phyloP scores from a whole-genome alignment of 2,888 invertebrate species.

The Cerastoderma edule region DNA sequence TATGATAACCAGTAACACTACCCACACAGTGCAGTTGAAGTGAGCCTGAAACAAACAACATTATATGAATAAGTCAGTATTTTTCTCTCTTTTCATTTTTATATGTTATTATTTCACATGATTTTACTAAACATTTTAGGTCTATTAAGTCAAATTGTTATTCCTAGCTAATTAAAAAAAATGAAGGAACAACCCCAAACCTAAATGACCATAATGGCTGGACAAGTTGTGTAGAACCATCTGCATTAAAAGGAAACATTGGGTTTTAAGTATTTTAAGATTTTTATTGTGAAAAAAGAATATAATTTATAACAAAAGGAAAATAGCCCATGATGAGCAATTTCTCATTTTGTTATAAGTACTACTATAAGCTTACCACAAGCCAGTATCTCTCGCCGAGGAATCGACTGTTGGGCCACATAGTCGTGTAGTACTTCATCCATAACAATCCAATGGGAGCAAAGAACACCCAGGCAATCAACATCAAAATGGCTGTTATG shows the following conservation, averaged over 20 bases:
- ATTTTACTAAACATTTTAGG: no score
- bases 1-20: slow-evolving; percentile 78
- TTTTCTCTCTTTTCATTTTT: not conserved
- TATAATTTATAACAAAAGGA: no score
- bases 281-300: no score
- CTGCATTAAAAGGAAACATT: no score
- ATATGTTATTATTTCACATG: not conserved
- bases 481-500: slow-evolving; percentile 83
- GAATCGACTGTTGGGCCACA: slow-evolving; percentile 83
- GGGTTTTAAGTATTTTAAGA: no score
- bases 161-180: no score
- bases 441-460: slow-evolving; percentile 81
- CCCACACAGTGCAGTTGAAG: slow-evolving; percentile 76
- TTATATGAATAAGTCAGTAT: not conserved
- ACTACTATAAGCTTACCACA: slow-evolving; percentile 78
- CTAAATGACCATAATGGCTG: no score
- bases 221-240: no score
- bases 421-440: slow-evolving; percentile 83
- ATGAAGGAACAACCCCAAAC: no score
- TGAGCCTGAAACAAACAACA: slow-evolving; percentile 64
- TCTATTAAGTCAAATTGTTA: no score
- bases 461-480: slow-evolving; percentile 83
- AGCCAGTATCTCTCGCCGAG: slow-evolving; percentile 83
- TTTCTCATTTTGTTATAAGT: no score
- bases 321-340: no score